Conservation (phyloP, 2,888 invertebrate genomes). For the Megamerina dolium region DNA sequence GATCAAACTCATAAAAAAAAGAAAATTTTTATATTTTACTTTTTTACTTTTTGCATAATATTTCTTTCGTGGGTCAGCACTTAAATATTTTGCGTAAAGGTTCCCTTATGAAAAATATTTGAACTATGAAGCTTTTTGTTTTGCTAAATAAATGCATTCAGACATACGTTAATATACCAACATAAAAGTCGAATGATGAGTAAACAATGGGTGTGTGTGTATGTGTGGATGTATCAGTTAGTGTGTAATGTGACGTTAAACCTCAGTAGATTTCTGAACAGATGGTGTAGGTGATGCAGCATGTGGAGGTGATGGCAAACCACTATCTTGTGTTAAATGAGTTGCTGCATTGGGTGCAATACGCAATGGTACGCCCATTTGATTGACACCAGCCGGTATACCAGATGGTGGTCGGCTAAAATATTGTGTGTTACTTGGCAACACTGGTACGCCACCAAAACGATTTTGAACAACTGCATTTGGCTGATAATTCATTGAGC, state of each 20-base stretch:
- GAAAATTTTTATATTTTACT: no score
- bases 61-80: no score
- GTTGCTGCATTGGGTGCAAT: conserved; percentile 24
- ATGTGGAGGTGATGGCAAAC: conserved; percentile 43
- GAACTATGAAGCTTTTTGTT: conserved; percentile 36
- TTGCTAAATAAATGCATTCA: no score
- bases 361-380: conserved; percentile 27
- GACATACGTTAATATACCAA: no score
- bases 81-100: no score
- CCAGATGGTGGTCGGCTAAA: conserved; percentile 37
- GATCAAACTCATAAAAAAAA: no score
- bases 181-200: neutral
- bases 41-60: no score
- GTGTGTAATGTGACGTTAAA: conserved; percentile 35
- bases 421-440: conserved; percentile 41
- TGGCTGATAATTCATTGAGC: conserved; percentile 39
- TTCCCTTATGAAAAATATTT: conserved; percentile 26
- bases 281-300: conserved; percentile 47
- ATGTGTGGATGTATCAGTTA: no score
- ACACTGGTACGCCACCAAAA: conserved; percentile 45
- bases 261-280: conserved; percentile 47
- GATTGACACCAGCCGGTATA: conserved; percentile 24
- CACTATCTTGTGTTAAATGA: conserved; percentile 42
- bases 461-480: conserved; percentile 37
- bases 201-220: neutral